phyloP scores from a whole-genome alignment of 2,113 vertebrate genomes.

The Phrynocephalus versicolor region DNA sequence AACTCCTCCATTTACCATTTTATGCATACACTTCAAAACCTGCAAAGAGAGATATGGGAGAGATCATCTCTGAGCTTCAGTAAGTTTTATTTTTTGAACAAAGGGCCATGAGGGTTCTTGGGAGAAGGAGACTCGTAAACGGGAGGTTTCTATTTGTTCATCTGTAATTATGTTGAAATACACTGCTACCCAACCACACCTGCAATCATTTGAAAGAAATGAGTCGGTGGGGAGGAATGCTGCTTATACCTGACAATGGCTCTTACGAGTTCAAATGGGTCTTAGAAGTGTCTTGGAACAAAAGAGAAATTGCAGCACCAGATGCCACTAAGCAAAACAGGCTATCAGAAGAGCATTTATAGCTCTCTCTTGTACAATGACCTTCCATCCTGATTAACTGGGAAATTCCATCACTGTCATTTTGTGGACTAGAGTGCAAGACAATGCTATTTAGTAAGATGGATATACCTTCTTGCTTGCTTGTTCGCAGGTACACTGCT shows the following conservation, averaged over 20 bases:
- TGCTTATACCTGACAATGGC: neutral
- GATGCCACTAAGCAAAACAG: conserved; percentile 52
- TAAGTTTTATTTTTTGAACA: neutral
- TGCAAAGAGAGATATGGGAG: neutral
- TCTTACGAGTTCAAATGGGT: conserved; percentile 44
- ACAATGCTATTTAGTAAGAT: conserved; percentile 60
- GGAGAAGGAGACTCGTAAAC: conserved; percentile 2
- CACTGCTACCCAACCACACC: neutral
- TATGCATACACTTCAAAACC: neutral
- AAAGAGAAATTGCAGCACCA: conserved; percentile 54
- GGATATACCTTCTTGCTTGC: conserved; percentile 45
- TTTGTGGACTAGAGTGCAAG: conserved; percentile 53
- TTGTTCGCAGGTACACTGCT: conserved; percentile 34
- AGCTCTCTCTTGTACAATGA: conserved; percentile 48
- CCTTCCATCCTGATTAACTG: conserved; percentile 59
- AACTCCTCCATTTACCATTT: neutral
- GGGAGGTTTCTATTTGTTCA: conserved; percentile 5
- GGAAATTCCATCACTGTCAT: conserved; percentile 57
- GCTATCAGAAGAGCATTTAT: conserved; percentile 52
- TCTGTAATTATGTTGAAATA: neutral
- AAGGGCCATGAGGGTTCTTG: too few species aligned
- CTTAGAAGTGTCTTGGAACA: conserved; percentile 53
- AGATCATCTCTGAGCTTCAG: neutral
- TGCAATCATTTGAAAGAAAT: conserved; percentile 6
- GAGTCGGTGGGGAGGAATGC: neutral